A percentile compares a stretch with the other conserved stretches of the same genome.
These are phyloP conservation scores for Turnix velox DNA, from an alignment of 2,113 vertebrate genomes.

Conservation along the genomic window DNA sequence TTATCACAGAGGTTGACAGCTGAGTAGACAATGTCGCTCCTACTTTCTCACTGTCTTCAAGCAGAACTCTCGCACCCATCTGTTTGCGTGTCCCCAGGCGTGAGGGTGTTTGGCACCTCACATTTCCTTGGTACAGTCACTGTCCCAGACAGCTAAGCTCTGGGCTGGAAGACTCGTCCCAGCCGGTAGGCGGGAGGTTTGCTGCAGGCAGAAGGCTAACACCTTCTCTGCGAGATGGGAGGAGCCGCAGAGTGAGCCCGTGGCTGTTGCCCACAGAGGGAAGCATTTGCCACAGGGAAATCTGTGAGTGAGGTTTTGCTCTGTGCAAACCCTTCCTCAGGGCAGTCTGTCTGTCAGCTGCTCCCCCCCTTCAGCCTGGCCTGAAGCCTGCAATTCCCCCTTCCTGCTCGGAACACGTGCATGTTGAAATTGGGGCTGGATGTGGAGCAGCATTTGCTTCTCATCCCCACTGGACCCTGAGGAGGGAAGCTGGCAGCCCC, in stretches of 20 bases:
- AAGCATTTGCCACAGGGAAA: neutral
- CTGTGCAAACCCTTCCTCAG: neutral
- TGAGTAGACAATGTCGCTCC: neutral
- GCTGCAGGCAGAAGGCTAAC: neutral
- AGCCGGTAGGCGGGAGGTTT: neutral
- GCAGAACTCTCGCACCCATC: neutral
- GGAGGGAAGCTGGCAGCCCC: neutral
- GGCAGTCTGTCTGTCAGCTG: neutral
- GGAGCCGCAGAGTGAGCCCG: neutral
- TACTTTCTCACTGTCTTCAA: neutral
- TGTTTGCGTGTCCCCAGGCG: neutral
- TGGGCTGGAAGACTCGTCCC: neutral
- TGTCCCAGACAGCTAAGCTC: neutral
- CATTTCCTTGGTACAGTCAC: neutral
- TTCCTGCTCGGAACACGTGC: neutral
- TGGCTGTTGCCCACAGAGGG: accelerated
- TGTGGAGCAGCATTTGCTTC: neutral
- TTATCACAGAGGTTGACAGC: neutral
- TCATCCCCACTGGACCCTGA: neutral
- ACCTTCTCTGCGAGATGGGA: neutral
- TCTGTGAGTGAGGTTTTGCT: accelerated
- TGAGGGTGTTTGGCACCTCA: neutral
- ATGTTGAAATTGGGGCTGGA: neutral
- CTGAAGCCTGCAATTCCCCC: accelerated
- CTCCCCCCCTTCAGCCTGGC: neutral